A percentile compares a stretch with the other conserved stretches of the same genome.
These are phyloP conservation scores for Clarias fuscus DNA, from an alignment of 2,797 vertebrate species.

Conservation along the genomic window DNA sequence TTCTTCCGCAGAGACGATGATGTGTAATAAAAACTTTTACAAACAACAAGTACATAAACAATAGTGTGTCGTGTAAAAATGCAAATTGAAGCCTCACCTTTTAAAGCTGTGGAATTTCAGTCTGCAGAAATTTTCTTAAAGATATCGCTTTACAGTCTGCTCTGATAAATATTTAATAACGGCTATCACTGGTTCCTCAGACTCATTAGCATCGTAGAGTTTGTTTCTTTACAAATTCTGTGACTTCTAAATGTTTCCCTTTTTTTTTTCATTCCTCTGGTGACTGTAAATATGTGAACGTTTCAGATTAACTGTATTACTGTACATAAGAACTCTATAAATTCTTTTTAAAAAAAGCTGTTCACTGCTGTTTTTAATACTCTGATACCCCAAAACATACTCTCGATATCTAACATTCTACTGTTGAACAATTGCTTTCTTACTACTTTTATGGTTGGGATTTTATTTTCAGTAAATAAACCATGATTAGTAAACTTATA, in stretches of 20 bases:
- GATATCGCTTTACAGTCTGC: slow-evolving; percentile 15
- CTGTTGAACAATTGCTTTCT: not conserved
- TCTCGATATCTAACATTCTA: not conserved
- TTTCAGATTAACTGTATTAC: slow-evolving; percentile 61
- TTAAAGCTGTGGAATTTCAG: slow-evolving; percentile 23
- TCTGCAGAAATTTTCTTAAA: slow-evolving; percentile 33
- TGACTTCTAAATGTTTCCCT: slow-evolving; percentile 14
- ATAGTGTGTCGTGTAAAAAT: not conserved
- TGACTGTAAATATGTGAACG: slow-evolving; percentile 60
- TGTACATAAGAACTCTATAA: slow-evolving; percentile 80
- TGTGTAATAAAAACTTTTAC: not conserved
- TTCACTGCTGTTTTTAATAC: slow-evolving; percentile 29
- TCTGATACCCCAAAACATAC: not conserved
- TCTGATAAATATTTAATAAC: slow-evolving; percentile 30
- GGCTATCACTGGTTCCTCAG: slow-evolving; percentile 39
- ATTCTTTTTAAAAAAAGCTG: slow-evolving; percentile 66
- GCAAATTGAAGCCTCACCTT: not conserved
- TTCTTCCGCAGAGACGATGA: not conserved
- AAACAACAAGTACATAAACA: not conserved
- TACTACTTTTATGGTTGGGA: not conserved
- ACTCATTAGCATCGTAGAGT: slow-evolving; percentile 23
- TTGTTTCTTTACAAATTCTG: slow-evolving; percentile 23
- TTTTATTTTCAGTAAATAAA: not conserved
- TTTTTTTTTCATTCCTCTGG: slow-evolving; percentile 32
- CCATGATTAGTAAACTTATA: not conserved